Conservation (phyloP, 2,797 vertebrate species). For the Alauda arvensis region DNA sequence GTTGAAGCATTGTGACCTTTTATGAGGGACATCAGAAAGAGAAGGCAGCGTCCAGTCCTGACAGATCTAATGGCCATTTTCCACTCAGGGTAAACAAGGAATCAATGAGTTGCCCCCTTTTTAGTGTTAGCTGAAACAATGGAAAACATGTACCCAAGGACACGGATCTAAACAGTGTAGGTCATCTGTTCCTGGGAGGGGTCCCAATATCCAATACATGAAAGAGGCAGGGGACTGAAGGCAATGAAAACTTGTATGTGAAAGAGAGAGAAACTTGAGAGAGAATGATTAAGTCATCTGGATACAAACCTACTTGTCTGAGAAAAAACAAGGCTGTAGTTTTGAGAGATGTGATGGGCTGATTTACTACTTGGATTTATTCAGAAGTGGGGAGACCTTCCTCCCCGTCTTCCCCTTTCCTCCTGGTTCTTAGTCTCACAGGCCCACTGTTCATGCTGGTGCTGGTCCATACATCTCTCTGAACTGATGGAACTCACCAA, state of each 20-base stretch:
- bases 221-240: not conserved
- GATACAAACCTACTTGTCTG: not conserved
- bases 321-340: not conserved
- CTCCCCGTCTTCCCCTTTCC: not conserved
- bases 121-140: not conserved
- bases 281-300: not conserved
- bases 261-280: not conserved
- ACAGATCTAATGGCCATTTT: not conserved
- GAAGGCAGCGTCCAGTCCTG: not conserved
- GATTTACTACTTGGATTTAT: not conserved
- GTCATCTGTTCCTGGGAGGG: not conserved
- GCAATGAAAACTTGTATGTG: not conserved
- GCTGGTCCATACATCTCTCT: not conserved
- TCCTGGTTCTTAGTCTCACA: fast-evolving
- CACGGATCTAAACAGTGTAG: not conserved
- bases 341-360: not conserved
- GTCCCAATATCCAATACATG: fast-evolving
- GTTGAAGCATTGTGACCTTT: not conserved
- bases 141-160: slow-evolving; percentile 4
- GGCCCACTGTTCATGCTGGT: not conserved
- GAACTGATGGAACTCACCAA: not conserved
- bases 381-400: not conserved
- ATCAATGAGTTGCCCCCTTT: not conserved
- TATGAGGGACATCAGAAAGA: not conserved
- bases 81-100: not conserved